Base-by-base conservation (phyloP, 2,888 invertebrate species). In the Eudemis profundana region DNA sequence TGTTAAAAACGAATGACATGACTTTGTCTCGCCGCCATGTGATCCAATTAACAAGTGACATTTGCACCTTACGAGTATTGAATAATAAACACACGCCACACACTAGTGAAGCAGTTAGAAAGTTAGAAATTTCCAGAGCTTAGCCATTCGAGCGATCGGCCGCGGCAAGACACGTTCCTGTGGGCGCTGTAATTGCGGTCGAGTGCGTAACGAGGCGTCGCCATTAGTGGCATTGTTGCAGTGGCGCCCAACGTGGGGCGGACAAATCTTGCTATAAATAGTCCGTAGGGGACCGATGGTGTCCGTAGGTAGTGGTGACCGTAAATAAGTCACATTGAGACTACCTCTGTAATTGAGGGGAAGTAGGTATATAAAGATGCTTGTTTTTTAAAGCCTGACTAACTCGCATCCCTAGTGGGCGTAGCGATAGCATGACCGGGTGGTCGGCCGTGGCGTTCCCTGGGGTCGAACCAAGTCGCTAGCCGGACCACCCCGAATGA, bases 201-300 rank as follows among this genome's bases (percentile, higher is more conserved):
- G 74, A 83, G 86, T 74, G 81, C 76, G 74, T 83, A 84, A 86
- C 82, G 80, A 85, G 79, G 74, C 81, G 77, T 69, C 82, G 80
- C 84, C 86, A 89, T 89, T 89, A 89, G 86, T 64, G 72, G 67
- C 76, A 86, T 89, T 89, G 89, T 89, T 75, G 66, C 23, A 44
- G 67, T 82, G 85, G 84, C 84, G 82, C 86, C 85, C 86, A 78
- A 75, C 83, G 77, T 78, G 83, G 81, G 78, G 74, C 75, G 72
- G n/a, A 17, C 69, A 66, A 46, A 46, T 21, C n/a, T n/a, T 46
- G 4, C 46, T 46, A 46, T 46, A 46, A 46, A 46, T 46, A 46
- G 46, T 17, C n/a, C 3, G 33, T 4, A 46, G 21, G 19, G 46
- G 21, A 46, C 46, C 8, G 33, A 3, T 8, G 33, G 1, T 23